These are phyloP conservation scores for Cyanocitta stelleri DNA, from an alignment of 2,113 vertebrate species.

Conservation along the genomic window DNA sequence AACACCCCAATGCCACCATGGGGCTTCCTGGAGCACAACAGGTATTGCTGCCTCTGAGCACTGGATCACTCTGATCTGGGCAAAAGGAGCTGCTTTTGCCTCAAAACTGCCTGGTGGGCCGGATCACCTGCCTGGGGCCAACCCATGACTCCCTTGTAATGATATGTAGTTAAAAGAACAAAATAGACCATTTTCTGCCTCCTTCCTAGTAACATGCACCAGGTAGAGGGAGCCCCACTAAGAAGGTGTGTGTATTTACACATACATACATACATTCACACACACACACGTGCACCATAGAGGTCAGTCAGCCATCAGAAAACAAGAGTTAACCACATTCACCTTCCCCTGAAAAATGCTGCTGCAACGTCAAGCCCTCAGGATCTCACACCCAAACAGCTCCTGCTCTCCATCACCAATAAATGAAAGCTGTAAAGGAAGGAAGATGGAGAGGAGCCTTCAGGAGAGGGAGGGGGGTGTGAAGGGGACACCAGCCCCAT, in stretches of 20 bases:
- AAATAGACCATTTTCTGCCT: background rate
- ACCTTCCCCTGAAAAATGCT: background rate
- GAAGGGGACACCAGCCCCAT: constrained; percentile 32
- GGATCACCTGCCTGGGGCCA: background rate
- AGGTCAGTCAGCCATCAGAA: rapidly evolving
- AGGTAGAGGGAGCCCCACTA: rapidly evolving
- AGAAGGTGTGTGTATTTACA: background rate
- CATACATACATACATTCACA: background rate
- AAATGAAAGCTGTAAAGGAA: background rate
- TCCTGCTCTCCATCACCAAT: constrained; percentile 27
- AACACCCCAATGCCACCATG: rapidly evolving
- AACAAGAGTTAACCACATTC: background rate
- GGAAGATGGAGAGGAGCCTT: constrained; percentile 17
- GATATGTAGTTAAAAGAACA: background rate
- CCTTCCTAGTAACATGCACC: background rate
- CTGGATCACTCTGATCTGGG: background rate
- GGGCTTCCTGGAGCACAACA: background rate
- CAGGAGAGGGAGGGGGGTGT: background rate
- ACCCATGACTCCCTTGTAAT: background rate
- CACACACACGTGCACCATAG: rapidly evolving
- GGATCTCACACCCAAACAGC: constrained; percentile 14
- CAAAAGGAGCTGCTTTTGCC: background rate
- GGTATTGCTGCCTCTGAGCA: background rate
- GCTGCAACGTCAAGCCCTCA: background rate
- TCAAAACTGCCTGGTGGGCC: background rate